Conservation (phyloP, 2,797 vertebrate species). For the Chrysocyon brachyurus region DNA sequence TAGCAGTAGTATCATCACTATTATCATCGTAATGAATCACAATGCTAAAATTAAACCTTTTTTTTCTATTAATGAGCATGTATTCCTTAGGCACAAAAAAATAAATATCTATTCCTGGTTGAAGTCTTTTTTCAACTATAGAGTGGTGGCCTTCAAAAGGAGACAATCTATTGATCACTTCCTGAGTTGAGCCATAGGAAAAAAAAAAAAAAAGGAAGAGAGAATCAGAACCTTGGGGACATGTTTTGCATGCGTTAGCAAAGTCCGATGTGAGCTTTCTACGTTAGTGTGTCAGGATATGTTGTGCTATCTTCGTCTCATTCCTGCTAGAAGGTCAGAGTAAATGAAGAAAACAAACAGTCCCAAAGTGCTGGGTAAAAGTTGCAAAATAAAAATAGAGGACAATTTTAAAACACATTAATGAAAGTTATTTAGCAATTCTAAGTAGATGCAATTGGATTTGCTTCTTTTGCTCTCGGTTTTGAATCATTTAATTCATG, state of each 20-base stretch:
- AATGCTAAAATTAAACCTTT: slow-evolving; percentile 31
- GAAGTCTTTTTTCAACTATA: slow-evolving; percentile 22
- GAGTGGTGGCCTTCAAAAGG: background rate
- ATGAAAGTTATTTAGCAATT: slow-evolving; percentile 2
- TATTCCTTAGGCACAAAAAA: slow-evolving; percentile 39
- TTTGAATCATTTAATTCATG: slow-evolving; percentile 49
- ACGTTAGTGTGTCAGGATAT: background rate
- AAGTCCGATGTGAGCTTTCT: background rate
- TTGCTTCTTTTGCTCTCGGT: slow-evolving; percentile 1
- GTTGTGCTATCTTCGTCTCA: background rate
- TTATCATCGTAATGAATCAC: background rate
- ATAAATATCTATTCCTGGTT: background rate
- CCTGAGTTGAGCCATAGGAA: background rate
- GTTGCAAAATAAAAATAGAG: slow-evolving; percentile 22
- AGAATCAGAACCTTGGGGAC: background rate
- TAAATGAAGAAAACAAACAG: background rate
- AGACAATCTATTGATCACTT: background rate
- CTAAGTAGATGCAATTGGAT: slow-evolving; percentile 5
- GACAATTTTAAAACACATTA: background rate
- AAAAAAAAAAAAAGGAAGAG: background rate
- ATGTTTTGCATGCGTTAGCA: background rate
- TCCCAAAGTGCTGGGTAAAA: background rate
- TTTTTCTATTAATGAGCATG: background rate
- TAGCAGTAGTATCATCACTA: background rate
- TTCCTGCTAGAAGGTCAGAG: background rate